Base-by-base conservation (phyloP, 2,888 invertebrate genomes). In the Pasiphila rectangulata region DNA sequence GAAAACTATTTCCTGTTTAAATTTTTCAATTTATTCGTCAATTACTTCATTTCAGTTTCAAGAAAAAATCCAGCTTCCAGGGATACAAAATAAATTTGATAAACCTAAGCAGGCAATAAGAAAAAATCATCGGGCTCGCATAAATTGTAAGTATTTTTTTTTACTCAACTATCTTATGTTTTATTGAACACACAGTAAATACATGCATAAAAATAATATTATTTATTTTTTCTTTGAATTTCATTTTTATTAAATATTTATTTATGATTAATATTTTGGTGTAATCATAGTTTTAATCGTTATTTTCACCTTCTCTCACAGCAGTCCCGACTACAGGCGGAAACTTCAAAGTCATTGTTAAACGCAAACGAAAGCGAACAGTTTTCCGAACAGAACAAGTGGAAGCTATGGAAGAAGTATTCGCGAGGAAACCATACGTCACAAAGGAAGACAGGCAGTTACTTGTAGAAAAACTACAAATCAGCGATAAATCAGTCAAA, bases 381-480 rank as follows among this genome's bases (percentile, higher is more conserved):
- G 92, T 93, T 0, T 95, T 94, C 72, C 93, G 94, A 0, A 93
- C 93, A 25, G 84, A 90, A 1, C 95, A 95, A 79, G 78, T 95
- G 4, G 87, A 93, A 35, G 91, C 91, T 49, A 75, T 95, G 44
- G 94, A 95, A 69, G 91, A 92, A 41, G 92, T 94, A 54, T 95
- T 94, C 60, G 89, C 89, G 36, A 87, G 75, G 43, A 92, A 90
- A 56, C 90, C 91, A 6, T 95, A 95, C 68, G 76, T 95, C 1
- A 92, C 91, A 59, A 89, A 93, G n/a, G 92, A 93, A 0, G 87
- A 93, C 15, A 82, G 95, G 37, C 91, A 93, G 45, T 89, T 91
- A 48, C 83, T 95, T 70, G 93, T 93, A 0, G 72, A 90, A 0
- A 67, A 79, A 3, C 79, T 94, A 0, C 83, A 86, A 44, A 79